Base-by-base conservation (phyloP, 2,797 vertebrate species). In the Typhlichthys eigenmanni region DNA sequence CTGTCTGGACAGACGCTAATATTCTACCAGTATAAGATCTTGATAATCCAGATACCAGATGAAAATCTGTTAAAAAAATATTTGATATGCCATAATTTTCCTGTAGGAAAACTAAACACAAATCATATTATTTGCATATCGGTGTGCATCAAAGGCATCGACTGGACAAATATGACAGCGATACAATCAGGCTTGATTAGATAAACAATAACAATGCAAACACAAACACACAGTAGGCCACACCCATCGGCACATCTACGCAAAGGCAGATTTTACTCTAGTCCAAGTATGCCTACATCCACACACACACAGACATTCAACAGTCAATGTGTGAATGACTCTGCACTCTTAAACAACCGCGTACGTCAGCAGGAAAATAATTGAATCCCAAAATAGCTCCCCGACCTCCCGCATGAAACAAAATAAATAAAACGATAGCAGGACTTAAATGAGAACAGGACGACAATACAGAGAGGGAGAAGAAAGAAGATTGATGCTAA, bases 331-430 rank as follows among this genome's bases (percentile, higher is more conserved):
- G 55, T 4, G 1, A 71, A 12, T 58, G 73, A 71, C 63, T 62
- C 19, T 29, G 34, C 49, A 66, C 68, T 51, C 13, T 64, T 63
- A 71, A 77, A 73, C 71, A 77, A 81, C 68, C 76, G 74, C 74
- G 59, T 71, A 69, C 74, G 83, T 89, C 88, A 88, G 86, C 85
- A 82, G 78, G 71, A 87, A 88, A 80, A 81, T 89, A 85, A 85
- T 80, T 81, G 82, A 81, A 76, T 85, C 78, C 84, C 70, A 85
- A 88, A 89, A 90, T 88, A 89, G 78, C 79, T 71, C 62, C 51
- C 47, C 64, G 62, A 8, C 48, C 16, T 58, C 19, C n/a, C 43
- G 16, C 51, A 58, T 72, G 76, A 71, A 70, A n/a, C 34, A 0
- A 29, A 29, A 29, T 47, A 47, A 75, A 29, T 29, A 29, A 29